phyloP scores from a whole-genome alignment of 2,113 vertebrate genomes.

The Baryphthengus martii region DNA sequence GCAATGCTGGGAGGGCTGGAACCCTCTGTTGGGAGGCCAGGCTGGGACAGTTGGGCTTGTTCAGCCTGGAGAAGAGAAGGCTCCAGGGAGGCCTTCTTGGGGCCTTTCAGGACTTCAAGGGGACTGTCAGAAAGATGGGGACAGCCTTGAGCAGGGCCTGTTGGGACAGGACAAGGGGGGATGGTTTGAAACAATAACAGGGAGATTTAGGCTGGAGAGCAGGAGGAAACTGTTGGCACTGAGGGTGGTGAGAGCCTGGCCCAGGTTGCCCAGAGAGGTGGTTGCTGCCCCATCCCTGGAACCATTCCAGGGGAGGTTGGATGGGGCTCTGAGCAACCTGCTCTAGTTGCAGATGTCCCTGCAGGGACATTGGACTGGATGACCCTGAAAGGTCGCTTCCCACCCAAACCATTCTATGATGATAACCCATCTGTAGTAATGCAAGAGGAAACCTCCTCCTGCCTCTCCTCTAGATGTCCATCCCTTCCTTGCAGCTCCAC shows the following conservation, averaged over 20 bases:
- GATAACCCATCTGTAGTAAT: background rate
- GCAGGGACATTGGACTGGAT: background rate
- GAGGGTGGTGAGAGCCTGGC: background rate
- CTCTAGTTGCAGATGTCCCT: background rate
- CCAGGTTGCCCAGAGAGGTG: background rate
- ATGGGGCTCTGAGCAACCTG: background rate
- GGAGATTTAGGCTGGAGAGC: background rate
- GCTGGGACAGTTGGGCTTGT: background rate
- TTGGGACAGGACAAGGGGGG: background rate
- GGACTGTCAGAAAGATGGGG: background rate
- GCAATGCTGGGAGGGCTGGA: background rate
- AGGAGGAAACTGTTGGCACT: background rate
- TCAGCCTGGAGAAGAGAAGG: background rate
- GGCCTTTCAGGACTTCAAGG: background rate
- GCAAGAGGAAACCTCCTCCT: fast-evolving
- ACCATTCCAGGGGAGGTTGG: background rate
- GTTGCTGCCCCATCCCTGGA: background rate
- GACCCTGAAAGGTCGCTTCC: background rate
- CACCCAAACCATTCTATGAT: background rate
- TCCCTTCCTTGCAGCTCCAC: background rate
- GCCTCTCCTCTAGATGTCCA: background rate
- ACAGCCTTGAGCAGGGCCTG: background rate
- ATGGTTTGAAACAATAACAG: background rate
- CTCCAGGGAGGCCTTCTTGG: background rate
- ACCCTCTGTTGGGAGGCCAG: background rate